A percentile compares a stretch with the other conserved stretches of the same genome.
phyloP scores from a whole-genome alignment of 2,797 vertebrate species.

The Macrochelys suwanniensis region DNA sequence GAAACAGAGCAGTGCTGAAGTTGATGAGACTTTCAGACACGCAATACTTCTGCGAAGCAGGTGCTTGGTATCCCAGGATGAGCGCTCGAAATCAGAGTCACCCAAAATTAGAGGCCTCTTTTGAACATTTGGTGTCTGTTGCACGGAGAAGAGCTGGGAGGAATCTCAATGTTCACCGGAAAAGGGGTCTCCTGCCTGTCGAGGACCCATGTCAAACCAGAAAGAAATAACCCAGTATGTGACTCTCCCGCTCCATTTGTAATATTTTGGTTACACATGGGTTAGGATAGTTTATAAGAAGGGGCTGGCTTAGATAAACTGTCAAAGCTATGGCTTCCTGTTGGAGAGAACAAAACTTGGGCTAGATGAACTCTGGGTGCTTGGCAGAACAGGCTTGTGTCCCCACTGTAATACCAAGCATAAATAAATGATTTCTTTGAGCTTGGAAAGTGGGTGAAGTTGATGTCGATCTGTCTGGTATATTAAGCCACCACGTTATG shows the following conservation, averaged over 20 bases:
- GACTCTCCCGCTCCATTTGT: too few species aligned
- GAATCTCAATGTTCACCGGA: not conserved
- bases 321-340: not conserved
- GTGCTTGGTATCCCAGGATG: not conserved
- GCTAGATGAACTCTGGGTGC: not conserved
- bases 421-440: not conserved
- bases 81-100: not conserved
- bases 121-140: not conserved
- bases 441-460: not conserved
- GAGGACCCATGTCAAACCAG: too few species aligned
- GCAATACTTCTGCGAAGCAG: too few species aligned
- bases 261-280: not conserved
- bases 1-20: not conserved
- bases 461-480: not conserved
- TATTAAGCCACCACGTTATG: not conserved
- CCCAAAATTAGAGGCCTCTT: not conserved
- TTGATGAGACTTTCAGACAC: not conserved
- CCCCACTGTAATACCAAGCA: not conserved
- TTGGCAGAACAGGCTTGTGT: not conserved
- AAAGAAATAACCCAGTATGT: too few species aligned
- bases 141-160: too few species aligned
- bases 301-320: not conserved
- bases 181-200: not conserved
- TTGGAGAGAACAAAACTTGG: not conserved
- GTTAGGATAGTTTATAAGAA: not conserved